Percentiles rank a stretch among this genome's conserved stretches.
Evolutionary conservation across 1,140 invertebrate genomes (phyloP).

Genomic region (Asbolus verrucosus): DNA sequence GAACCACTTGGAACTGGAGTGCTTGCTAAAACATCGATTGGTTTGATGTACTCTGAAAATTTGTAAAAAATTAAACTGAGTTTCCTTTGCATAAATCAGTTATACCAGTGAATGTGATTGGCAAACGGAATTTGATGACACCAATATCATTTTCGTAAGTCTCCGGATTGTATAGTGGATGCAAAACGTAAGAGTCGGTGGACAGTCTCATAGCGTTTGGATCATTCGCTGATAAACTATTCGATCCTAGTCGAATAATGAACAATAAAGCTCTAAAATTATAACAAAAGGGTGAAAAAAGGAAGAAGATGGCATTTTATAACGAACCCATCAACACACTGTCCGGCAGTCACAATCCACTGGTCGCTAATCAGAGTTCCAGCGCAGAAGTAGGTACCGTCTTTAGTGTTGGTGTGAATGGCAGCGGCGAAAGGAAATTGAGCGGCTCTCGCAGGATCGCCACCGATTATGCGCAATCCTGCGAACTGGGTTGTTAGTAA

Average conservation of each 20-base stretch:
- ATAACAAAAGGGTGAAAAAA: background rate
- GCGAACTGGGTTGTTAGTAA: too few species aligned
- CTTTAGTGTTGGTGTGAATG: background rate
- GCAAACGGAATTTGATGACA: background rate
- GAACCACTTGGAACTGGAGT: background rate
- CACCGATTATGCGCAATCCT: too few species aligned
- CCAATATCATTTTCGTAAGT: slow-evolving; percentile 8
- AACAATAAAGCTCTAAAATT: slow-evolving; percentile 7
- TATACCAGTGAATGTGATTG: background rate
- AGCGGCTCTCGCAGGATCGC: slow-evolving; percentile 69
- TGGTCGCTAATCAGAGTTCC: slow-evolving; percentile 46
- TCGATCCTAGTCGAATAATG: background rate
- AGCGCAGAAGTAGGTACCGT: slow-evolving; percentile 40
- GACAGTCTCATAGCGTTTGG: background rate
- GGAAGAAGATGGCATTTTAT: background rate
- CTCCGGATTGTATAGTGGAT: background rate
- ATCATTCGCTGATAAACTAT: background rate
- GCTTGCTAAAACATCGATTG: background rate
- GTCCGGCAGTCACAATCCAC: slow-evolving; percentile 48
- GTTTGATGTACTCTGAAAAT: background rate
- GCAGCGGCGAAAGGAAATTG: slow-evolving; percentile 71
- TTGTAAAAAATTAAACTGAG: too few species aligned
- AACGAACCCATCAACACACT: slow-evolving; percentile 32
- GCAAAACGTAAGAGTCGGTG: background rate
- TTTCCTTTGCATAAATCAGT: background rate